Evolutionary conservation across 2,888 invertebrate species (phyloP).

Genomic region (Hermodice carunculata): DNA sequence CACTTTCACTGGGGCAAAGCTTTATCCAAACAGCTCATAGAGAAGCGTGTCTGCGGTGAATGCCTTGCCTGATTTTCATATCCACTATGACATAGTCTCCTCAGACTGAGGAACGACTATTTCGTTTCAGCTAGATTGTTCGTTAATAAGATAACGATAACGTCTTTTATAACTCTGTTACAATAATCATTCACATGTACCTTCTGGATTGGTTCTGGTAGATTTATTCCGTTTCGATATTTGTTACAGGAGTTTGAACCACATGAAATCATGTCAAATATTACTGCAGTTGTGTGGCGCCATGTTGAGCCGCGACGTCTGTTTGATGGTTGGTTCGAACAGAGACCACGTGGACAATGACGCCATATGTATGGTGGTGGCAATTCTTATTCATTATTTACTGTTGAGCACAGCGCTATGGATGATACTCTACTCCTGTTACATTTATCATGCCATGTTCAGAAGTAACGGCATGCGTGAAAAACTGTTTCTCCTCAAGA

Average conservation of each 20-base stretch:
- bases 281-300: slow-evolving; percentile 29
- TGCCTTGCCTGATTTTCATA: too few species aligned
- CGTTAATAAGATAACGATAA: too few species aligned
- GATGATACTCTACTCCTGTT: slow-evolving; percentile 21
- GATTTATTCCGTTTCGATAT: too few species aligned
- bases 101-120: too few species aligned
- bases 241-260: slow-evolving; percentile 31
- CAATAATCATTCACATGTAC: too few species aligned
- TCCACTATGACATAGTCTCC: too few species aligned
- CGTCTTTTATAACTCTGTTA: too few species aligned
- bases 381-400: slow-evolving; percentile 31
- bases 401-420: slow-evolving; percentile 24
- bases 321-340: slow-evolving; percentile 31
- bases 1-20: too few species aligned
- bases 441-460: slow-evolving; percentile 11
- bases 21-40: too few species aligned
- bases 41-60: too few species aligned
- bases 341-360: slow-evolving; percentile 26
- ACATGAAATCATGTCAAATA: slow-evolving; percentile 33
- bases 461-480: slow-evolving; percentile 10
- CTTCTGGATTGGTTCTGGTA: too few species aligned
- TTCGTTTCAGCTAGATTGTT: too few species aligned
- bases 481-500: slow-evolving; percentile 21
- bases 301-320: slow-evolving; percentile 33
- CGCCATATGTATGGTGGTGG: slow-evolving; percentile 21